A percentile compares a stretch with the other conserved stretches of the same genome.
These are phyloP conservation scores for Cyclophora albipunctata DNA, from an alignment of 2,888 invertebrate species.

Conservation along the genomic window DNA sequence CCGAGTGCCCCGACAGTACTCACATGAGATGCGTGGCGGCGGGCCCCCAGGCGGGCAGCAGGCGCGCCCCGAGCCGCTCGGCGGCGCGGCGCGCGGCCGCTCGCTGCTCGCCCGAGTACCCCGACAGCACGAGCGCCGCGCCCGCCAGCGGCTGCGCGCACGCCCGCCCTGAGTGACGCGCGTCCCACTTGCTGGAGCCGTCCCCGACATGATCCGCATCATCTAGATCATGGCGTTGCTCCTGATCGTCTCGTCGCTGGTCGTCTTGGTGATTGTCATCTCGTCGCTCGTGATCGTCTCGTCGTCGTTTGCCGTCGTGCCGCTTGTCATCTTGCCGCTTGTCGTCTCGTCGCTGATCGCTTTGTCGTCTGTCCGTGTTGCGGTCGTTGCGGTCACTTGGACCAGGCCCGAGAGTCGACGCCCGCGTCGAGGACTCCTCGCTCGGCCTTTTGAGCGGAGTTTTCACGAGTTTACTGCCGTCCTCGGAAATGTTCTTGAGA, in stretches of 20 bases:
- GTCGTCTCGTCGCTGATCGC: no score
- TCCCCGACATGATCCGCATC: no score
- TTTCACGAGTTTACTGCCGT: constrained; percentile 44
- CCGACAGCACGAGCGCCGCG: constrained; percentile 88
- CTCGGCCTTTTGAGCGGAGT: constrained; percentile 14
- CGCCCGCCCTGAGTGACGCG: constrained; percentile 7
- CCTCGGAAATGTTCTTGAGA: constrained; percentile 43
- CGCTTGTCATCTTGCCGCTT: no score
- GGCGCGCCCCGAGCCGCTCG: constrained; percentile 85
- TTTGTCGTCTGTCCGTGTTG: no score
- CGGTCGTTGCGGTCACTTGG: no score
- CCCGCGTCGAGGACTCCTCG: no score
- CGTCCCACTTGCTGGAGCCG: not conserved
- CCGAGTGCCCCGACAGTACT: constrained; percentile 90
- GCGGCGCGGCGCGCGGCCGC: constrained; percentile 80
- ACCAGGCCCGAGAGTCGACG: no score
- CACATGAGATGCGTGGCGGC: constrained; percentile 91
- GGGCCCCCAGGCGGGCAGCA: constrained; percentile 83
- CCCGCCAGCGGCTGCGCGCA: constrained; percentile 58
- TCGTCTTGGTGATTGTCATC: no score
- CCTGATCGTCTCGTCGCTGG: no score
- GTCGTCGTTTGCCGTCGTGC: no score
- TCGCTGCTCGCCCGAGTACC: constrained; percentile 88
- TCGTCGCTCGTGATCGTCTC: no score
- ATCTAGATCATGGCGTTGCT: no score